Percentiles rank a stretch among this genome's conserved stretches.
Evolutionary conservation across 2,113 vertebrate species (phyloP).

Genomic region (Hydrochoerus hydrochaeris): DNA sequence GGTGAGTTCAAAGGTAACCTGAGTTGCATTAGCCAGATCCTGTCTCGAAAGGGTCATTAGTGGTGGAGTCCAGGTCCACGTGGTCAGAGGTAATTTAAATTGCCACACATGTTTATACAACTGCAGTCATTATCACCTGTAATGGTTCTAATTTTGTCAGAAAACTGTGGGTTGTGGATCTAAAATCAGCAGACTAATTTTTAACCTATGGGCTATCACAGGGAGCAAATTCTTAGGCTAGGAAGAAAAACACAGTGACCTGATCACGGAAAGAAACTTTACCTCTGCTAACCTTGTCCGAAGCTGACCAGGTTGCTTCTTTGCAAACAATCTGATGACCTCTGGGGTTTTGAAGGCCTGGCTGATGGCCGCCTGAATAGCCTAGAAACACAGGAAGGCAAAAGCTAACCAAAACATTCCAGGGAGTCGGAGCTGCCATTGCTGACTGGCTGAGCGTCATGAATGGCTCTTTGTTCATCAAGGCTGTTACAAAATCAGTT

Average conservation of each 20-base stretch:
- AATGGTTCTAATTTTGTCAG: not conserved
- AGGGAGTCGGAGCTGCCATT: not conserved
- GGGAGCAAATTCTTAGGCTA: not conserved
- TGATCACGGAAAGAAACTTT: conserved; percentile 64
- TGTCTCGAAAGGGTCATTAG: not conserved
- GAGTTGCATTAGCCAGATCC: not conserved
- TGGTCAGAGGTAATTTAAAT: not conserved
- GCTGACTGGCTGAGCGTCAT: not conserved
- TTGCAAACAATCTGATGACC: conserved; percentile 98
- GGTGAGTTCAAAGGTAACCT: not conserved
- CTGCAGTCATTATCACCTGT: not conserved
- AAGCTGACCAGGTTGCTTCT: conserved; percentile 97
- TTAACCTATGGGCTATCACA: conserved; percentile 23
- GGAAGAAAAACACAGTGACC: conserved; percentile 5
- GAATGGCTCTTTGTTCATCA: not conserved
- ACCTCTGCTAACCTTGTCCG: conserved; percentile 96
- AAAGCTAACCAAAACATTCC: not conserved
- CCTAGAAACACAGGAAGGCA: conserved; percentile 85
- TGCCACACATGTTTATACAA: not conserved
- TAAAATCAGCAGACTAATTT: not conserved
- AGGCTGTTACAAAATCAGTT: conserved; percentile 12
- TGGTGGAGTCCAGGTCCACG: not conserved
- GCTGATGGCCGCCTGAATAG: conserved; percentile 98
- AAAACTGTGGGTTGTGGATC: not conserved
- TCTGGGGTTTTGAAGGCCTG: conserved; percentile 99